Conservation (phyloP, 1,140 invertebrate genomes). For the Drosophila rufa region DNA sequence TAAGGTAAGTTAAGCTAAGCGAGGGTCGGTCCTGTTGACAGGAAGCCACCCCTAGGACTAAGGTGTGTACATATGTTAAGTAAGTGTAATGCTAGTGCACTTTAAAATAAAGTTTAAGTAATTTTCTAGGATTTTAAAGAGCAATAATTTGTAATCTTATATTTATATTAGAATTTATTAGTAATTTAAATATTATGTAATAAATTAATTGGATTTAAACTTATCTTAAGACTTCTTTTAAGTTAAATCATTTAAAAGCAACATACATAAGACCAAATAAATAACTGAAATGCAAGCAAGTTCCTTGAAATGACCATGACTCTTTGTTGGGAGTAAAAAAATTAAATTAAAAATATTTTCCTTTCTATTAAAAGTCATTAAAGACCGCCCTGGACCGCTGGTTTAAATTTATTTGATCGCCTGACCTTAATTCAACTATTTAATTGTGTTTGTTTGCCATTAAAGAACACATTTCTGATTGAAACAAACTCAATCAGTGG, state of each 20-base stretch:
- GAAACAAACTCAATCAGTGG: slow-evolving; percentile 14
- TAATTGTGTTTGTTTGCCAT: slow-evolving; percentile 13
- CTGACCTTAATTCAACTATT: slow-evolving; percentile 17
- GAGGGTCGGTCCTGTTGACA: slow-evolving; percentile 36
- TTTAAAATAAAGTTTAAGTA: background rate
- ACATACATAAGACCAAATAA: too few species aligned
- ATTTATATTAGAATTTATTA: too few species aligned
- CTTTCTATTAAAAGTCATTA: slow-evolving; percentile 14
- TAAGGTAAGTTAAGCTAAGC: background rate
- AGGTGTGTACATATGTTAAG: slow-evolving; percentile 19
- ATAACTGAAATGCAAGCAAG: background rate
- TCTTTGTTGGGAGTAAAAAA: background rate
- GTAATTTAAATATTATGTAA: too few species aligned
- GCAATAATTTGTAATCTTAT: too few species aligned
- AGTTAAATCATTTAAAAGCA: background rate
- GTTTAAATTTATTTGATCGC: slow-evolving; percentile 13
- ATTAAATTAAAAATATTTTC: slow-evolving; percentile 13
- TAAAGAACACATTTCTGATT: slow-evolving; percentile 13
- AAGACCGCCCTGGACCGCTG: background rate
- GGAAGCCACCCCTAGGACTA: slow-evolving; percentile 34
- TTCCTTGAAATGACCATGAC: background rate
- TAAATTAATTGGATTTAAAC: too few species aligned
- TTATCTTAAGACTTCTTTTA: too few species aligned
- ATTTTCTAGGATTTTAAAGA: too few species aligned
- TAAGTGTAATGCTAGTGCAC: slow-evolving; percentile 1